phyloP scores from a whole-genome alignment of 2,113 vertebrate species.

The Poecile atricapillus region DNA sequence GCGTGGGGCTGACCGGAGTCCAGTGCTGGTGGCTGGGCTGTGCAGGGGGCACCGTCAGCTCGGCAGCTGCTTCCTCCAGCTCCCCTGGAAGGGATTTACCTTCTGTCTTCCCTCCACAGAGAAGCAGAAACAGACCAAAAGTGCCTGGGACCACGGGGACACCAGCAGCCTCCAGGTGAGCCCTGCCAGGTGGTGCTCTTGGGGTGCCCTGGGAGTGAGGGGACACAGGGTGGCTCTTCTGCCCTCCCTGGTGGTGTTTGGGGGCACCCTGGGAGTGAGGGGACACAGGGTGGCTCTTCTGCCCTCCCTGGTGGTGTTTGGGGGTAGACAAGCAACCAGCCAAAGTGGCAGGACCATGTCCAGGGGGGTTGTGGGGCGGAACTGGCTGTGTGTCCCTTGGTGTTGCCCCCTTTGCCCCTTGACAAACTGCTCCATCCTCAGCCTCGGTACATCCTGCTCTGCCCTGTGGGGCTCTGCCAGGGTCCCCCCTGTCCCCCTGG shows the following conservation, averaged over 20 bases:
- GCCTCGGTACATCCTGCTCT: accelerated
- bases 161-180: constrained; percentile 82
- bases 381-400: accelerated
- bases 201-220: background rate
- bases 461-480: background rate
- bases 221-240: background rate
- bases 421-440: accelerated
- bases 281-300: background rate
- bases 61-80: background rate
- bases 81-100: background rate
- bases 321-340: background rate
- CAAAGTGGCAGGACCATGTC: background rate
- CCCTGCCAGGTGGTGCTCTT: background rate
- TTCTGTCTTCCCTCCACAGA: constrained; percentile 48
- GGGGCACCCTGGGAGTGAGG: background rate
- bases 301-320: too few species aligned
- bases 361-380: background rate
- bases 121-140: constrained; percentile 81
- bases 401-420: background rate
- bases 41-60: background rate
- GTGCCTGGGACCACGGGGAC: constrained; percentile 83
- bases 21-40: background rate
- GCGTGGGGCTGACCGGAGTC: background rate
- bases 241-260: too few species aligned
- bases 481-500: background rate